A percentile compares a stretch with the other conserved stretches of the same genome.
phyloP scores from a whole-genome alignment of 2,113 vertebrate genomes.

The Raja brachyura region DNA sequence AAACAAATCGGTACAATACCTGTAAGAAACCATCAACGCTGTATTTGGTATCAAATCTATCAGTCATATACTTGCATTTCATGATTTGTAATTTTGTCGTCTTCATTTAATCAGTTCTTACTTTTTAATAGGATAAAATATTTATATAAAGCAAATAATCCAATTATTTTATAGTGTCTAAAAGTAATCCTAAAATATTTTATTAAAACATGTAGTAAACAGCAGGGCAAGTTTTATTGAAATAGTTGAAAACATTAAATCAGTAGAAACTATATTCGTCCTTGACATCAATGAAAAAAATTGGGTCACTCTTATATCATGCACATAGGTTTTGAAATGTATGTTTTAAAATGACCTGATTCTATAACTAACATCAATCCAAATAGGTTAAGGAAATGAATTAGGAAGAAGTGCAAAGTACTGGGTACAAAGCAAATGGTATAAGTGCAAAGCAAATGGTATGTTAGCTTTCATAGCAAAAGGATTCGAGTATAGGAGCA shows the following conservation, averaged over 20 bases:
- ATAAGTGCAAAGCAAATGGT: no score
- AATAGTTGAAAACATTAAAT: not conserved
- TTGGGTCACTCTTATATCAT: not conserved
- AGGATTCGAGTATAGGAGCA: no score
- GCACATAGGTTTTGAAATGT: not conserved
- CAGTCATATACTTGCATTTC: not conserved
- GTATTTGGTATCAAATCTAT: not conserved
- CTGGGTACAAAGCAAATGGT: no score
- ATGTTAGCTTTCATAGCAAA: no score
- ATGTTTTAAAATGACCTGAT: not conserved
- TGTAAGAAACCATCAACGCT: not conserved
- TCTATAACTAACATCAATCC: not conserved
- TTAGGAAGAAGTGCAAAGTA: not conserved
- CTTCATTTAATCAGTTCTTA: not conserved
- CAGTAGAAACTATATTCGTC: not conserved
- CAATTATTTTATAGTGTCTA: not conserved
- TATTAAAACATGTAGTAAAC: not conserved
- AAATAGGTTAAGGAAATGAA: not conserved
- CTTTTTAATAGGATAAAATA: not conserved
- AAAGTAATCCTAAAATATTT: not conserved
- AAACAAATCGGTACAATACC: not conserved
- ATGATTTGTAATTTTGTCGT: not conserved
- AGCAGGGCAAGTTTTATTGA: not conserved
- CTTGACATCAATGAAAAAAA: not conserved
- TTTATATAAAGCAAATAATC: not conserved